These are phyloP conservation scores for Rhabdomys dilectus DNA, from an alignment of 2,113 vertebrate genomes.

Conservation along the genomic window DNA sequence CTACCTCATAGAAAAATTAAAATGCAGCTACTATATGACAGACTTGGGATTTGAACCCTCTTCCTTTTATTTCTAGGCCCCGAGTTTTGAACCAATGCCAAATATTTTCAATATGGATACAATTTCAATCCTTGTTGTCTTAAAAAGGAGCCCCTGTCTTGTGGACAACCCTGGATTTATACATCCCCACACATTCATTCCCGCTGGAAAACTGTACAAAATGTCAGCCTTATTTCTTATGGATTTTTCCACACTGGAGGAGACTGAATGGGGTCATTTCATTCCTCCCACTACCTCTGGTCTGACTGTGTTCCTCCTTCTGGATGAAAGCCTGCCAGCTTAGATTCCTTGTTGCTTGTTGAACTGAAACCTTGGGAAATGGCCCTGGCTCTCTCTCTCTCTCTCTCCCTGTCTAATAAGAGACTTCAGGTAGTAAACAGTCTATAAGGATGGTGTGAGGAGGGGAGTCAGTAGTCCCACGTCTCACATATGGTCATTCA, in stretches of 20 bases:
- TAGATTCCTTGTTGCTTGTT: background rate
- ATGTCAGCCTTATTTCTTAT: constrained; percentile 68
- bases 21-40: background rate
- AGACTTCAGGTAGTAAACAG: background rate
- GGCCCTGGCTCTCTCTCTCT: background rate
- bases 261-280: constrained; percentile 72
- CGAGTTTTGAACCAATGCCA: background rate
- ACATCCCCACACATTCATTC: constrained; percentile 50
- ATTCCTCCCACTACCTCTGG: constrained; percentile 70
- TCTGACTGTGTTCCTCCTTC: constrained; percentile 43
- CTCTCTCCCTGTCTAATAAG: background rate
- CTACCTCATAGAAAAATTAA: background rate
- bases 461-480: background rate
- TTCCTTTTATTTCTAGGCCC: constrained; percentile 36
- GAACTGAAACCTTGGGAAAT: background rate
- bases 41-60: constrained; percentile 15
- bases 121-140: constrained; percentile 19
- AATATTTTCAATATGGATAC: background rate
- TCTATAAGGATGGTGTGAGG: background rate
- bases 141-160: constrained; percentile 64
- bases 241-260: constrained; percentile 71
- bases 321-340: constrained; percentile 48
- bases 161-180: constrained; percentile 4
- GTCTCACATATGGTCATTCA: background rate
- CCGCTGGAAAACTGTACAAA: constrained; percentile 38